phyloP scores from a whole-genome alignment of 2,113 vertebrate species.

The Oceanites oceanicus region DNA sequence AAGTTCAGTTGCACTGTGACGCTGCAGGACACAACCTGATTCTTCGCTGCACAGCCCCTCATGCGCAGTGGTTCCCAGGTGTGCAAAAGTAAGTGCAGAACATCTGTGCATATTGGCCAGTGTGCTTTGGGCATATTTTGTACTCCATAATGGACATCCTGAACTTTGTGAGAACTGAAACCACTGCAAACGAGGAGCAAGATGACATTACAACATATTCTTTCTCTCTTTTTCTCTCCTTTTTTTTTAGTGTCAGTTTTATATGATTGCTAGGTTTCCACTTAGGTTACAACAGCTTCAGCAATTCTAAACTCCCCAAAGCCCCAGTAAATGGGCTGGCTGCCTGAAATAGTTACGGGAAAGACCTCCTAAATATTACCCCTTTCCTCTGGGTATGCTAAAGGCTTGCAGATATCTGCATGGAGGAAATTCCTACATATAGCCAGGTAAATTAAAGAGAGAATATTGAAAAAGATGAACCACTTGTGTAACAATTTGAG shows the following conservation, averaged over 20 bases:
- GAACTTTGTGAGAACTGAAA: not conserved
- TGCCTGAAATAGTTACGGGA: not conserved
- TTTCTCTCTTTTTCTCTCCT: not conserved
- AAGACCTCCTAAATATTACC: not conserved
- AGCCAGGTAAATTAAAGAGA: not conserved
- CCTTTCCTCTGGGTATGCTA: not conserved
- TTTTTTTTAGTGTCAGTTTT: not conserved
- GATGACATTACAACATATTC: not conserved
- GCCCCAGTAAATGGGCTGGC: not conserved
- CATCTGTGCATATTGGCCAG: not conserved
- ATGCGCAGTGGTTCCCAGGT: not conserved
- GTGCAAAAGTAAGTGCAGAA: not conserved
- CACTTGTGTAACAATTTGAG: not conserved
- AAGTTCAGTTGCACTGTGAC: not conserved
- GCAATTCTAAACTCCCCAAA: not conserved
- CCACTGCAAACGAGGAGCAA: not conserved
- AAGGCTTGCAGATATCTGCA: not conserved
- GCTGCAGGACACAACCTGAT: not conserved
- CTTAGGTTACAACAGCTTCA: not conserved
- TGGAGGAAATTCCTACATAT: not conserved
- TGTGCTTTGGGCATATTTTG: not conserved
- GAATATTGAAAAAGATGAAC: not conserved
- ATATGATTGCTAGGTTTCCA: not conserved
- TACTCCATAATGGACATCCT: not conserved
- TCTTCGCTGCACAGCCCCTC: not conserved